Percentiles rank a stretch among this genome's conserved stretches.
These are phyloP conservation scores for Phaenicophaeus curvirostris DNA, from an alignment of 2,797 vertebrate genomes.

Conservation along the genomic window DNA sequence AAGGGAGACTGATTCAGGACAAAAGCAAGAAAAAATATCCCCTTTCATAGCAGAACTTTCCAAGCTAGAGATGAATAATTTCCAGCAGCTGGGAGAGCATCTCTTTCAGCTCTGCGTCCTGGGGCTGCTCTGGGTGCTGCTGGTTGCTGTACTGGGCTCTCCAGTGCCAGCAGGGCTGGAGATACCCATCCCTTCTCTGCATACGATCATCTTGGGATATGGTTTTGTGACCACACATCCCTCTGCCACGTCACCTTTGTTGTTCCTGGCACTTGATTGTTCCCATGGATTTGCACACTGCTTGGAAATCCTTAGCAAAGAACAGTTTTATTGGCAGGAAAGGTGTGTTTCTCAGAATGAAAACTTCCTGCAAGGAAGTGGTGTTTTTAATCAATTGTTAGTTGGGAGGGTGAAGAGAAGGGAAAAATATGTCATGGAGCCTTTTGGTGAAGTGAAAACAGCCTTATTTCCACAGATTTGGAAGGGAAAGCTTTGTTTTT, in stretches of 20 bases:
- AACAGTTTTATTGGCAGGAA: not conserved
- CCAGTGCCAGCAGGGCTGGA: not conserved
- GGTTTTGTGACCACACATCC: fast-evolving
- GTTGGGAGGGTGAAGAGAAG: not conserved
- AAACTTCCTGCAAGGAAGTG: not conserved
- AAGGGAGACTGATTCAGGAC: not conserved
- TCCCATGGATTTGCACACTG: fast-evolving
- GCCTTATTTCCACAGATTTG: not conserved
- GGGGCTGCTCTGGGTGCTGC: not conserved
- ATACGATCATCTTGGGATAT: fast-evolving
- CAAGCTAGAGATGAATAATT: not conserved
- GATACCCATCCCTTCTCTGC: not conserved
- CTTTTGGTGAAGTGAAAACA: not conserved
- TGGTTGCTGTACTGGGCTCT: not conserved
- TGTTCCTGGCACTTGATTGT: not conserved
- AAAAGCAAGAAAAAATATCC: not conserved
- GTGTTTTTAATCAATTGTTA: not conserved
- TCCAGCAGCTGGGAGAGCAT: not conserved
- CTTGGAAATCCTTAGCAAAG: not conserved
- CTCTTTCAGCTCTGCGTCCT: not conserved
- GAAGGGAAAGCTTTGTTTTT: constrained; percentile 22
- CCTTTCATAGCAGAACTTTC: not conserved
- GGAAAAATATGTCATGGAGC: not conserved
- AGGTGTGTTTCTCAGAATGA: not conserved
- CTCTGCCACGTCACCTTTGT: fast-evolving